phyloP scores from a whole-genome alignment of 2,797 vertebrate species.

The Phalloptychus januarius region DNA sequence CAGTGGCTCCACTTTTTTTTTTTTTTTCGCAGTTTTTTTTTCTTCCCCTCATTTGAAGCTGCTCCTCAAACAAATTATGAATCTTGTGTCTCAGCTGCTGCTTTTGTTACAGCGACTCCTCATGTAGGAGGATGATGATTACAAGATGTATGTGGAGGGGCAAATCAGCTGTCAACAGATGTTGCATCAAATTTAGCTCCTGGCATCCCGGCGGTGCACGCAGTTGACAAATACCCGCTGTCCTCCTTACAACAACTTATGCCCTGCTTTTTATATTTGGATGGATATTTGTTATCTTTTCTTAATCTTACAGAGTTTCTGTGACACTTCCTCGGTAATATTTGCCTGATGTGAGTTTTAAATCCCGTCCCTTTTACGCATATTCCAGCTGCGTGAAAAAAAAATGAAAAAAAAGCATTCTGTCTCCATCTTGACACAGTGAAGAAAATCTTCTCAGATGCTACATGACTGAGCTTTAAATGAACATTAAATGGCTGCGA shows the following conservation, averaged over 20 bases:
- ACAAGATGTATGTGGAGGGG: slow-evolving; percentile 26
- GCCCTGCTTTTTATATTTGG: slow-evolving; percentile 40
- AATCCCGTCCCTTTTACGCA: slow-evolving; percentile 31
- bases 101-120: slow-evolving; percentile 29
- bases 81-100: slow-evolving; percentile 36
- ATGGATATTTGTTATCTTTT: slow-evolving; percentile 30
- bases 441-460: slow-evolving; percentile 29
- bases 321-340: slow-evolving; percentile 21
- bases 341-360: background rate
- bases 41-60: slow-evolving; percentile 33
- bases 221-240: slow-evolving; percentile 36
- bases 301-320: slow-evolving; percentile 14
- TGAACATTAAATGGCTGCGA: slow-evolving; percentile 21
- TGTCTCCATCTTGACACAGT: slow-evolving; percentile 35
- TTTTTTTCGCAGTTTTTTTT: slow-evolving; percentile 35
- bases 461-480: slow-evolving; percentile 24
- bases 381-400: slow-evolving; percentile 20
- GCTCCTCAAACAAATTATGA: slow-evolving; percentile 60
- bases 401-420: slow-evolving; percentile 29
- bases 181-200: slow-evolving; percentile 49
- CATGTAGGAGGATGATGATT: slow-evolving; percentile 40
- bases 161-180: slow-evolving; percentile 46
- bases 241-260: slow-evolving; percentile 47
- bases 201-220: slow-evolving; percentile 32
- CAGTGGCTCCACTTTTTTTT: slow-evolving; percentile 73